A percentile compares a stretch with the other conserved stretches of the same genome.
phyloP scores from a whole-genome alignment of 2,888 invertebrate genomes.

The Hipparchia semele region DNA sequence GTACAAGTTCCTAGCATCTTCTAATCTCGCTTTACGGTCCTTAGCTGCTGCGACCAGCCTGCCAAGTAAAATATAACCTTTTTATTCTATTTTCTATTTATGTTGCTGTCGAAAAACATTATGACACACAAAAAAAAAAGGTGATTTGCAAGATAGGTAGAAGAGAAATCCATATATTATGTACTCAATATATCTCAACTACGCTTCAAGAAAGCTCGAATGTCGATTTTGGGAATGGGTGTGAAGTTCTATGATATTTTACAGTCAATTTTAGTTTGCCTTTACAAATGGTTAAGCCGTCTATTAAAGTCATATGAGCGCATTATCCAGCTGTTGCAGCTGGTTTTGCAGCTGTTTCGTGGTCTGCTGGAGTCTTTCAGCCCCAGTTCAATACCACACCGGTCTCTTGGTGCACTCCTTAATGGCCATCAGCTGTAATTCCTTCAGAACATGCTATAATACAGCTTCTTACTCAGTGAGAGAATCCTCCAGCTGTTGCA shows the following conservation, averaged over 20 bases:
- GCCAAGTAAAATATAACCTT: constrained; percentile 27
- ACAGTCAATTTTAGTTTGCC: no score
- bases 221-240: no score
- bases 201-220: no score
- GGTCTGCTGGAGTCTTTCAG: constrained; percentile 84
- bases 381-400: constrained; percentile 76
- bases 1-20: constrained; percentile 96
- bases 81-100: background rate
- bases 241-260: no score
- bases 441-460: background rate
- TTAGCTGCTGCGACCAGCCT: constrained; percentile 88
- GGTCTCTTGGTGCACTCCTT: constrained; percentile 93
- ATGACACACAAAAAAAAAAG: no score
- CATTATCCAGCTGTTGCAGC: constrained; percentile 79
- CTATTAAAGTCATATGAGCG: background rate
- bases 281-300: no score
- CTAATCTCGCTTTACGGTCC: constrained; percentile 91
- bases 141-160: no score
- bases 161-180: no score
- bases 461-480: constrained; percentile 50
- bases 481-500: constrained; percentile 90
- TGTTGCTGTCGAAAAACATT: background rate
- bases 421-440: constrained; percentile 70
- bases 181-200: no score
- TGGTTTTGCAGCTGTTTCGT: constrained; percentile 89